Percentiles rank a stretch among this genome's conserved stretches.
phyloP scores from a whole-genome alignment of 2,888 invertebrate genomes.

The Catocala sponsa region DNA sequence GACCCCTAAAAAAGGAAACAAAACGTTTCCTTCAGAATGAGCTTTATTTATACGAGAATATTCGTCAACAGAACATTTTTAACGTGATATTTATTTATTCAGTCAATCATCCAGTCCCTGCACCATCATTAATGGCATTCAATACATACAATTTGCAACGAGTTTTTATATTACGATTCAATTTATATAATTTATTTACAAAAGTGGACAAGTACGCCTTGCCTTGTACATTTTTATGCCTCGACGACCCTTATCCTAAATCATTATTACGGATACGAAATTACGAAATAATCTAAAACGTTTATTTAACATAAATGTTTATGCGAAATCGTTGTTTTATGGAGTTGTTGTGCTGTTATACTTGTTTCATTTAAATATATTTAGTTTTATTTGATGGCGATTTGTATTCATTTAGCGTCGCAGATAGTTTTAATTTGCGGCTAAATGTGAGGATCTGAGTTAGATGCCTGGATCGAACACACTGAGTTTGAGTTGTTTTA shows the following conservation, averaged over 20 bases:
- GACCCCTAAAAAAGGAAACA: too few species aligned
- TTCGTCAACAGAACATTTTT: constrained; percentile 1
- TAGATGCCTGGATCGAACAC: too few species aligned
- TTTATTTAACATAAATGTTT: constrained; percentile 8
- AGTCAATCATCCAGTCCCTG: constrained; percentile 13
- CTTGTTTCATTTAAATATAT: too few species aligned
- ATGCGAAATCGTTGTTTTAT: neutral
- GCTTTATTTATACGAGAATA: neutral
- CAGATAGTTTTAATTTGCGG: too few species aligned
- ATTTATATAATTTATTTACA: constrained; percentile 48
- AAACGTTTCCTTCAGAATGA: too few species aligned
- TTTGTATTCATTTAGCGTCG: too few species aligned
- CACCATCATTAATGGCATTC: constrained; percentile 7
- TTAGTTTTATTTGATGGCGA: too few species aligned
- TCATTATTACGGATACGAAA: constrained; percentile 12
- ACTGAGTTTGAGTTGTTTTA: too few species aligned
- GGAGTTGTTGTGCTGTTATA: too few species aligned
- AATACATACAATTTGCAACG: constrained; percentile 3
- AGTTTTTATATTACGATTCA: constrained; percentile 25
- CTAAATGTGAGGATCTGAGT: too few species aligned
- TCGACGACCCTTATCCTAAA: constrained; percentile 18
- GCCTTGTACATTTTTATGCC: constrained; percentile 42
- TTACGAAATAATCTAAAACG: constrained; percentile 10
- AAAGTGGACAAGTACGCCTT: constrained; percentile 29
- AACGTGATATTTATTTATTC: constrained; percentile 17